Evolutionary conservation across 1,140 invertebrate genomes (phyloP).

Genomic region (Trialeurodes vaporariorum): DNA sequence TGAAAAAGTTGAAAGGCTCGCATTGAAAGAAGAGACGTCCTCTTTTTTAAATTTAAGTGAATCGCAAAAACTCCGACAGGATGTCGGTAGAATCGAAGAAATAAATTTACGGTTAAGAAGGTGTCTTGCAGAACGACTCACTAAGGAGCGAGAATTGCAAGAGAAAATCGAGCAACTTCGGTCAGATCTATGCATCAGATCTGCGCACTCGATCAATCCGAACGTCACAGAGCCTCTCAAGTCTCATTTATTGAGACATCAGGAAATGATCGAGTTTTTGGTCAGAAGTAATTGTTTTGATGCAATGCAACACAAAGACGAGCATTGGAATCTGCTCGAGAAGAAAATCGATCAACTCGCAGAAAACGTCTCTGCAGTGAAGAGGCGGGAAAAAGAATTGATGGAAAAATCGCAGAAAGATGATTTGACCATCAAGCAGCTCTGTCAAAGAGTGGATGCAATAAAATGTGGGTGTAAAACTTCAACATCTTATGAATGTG

Average conservation of each 20-base stretch:
- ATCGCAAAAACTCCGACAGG: neutral
- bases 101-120: neutral
- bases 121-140: neutral
- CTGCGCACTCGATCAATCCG: neutral
- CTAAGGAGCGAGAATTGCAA: neutral
- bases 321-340: too few relatives aligned
- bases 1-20: neutral
- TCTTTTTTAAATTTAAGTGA: neutral
- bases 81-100: neutral
- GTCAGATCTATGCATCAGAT: neutral
- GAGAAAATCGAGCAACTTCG: neutral
- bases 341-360: too few relatives aligned
- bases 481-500: too few relatives aligned
- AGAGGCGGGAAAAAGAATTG: too few relatives aligned
- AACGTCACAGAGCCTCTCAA: neutral
- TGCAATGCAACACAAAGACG: too few relatives aligned
- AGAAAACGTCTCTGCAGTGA: too few relatives aligned
- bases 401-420: too few relatives aligned
- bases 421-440: too few relatives aligned
- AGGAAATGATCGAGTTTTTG: neutral
- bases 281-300: too few relatives aligned
- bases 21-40: neutral
- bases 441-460: too few relatives aligned
- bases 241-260: neutral
- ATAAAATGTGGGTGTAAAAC: too few relatives aligned